Conservation (phyloP, 2,113 vertebrate genomes). For the Macquaria ambigua region DNA sequence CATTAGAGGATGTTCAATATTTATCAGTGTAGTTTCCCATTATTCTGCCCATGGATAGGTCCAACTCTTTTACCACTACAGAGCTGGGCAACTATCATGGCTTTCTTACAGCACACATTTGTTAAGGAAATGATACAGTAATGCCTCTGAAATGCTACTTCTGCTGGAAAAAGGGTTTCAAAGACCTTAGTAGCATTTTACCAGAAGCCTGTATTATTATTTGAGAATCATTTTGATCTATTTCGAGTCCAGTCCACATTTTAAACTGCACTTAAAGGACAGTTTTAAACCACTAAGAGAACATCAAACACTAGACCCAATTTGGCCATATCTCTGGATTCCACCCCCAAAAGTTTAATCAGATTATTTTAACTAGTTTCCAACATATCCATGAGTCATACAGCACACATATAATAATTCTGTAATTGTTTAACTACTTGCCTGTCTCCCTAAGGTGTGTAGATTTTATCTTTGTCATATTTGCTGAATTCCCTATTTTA, state of each 20-base stretch:
- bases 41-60: constrained; percentile 72
- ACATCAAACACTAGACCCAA: neutral
- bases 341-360: neutral
- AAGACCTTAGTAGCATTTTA: constrained; percentile 16
- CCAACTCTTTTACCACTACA: constrained; percentile 59
- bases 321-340: constrained; percentile 6
- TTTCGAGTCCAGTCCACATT: constrained; percentile 8
- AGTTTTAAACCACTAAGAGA: neutral
- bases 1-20: constrained; percentile 84
- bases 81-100: constrained; percentile 32
- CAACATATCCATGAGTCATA: constrained; percentile 6
- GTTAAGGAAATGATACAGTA: constrained; percentile 56
- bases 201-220: constrained; percentile 2
- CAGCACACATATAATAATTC: neutral
- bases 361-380: constrained; percentile 33
- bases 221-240: constrained; percentile 1
- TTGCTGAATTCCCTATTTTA: neutral
- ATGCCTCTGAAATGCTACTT: constrained; percentile 32
- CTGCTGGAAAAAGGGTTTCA: constrained; percentile 1
- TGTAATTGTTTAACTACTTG: neutral
- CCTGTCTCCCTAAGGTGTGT: neutral
- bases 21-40: constrained; percentile 78
- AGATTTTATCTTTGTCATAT: neutral
- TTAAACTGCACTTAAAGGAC: constrained; percentile 3
- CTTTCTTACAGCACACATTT: constrained; percentile 57